Evolutionary conservation across 2,113 vertebrate species (phyloP).

Genomic region (Machaerirhynchus nigripectus): DNA sequence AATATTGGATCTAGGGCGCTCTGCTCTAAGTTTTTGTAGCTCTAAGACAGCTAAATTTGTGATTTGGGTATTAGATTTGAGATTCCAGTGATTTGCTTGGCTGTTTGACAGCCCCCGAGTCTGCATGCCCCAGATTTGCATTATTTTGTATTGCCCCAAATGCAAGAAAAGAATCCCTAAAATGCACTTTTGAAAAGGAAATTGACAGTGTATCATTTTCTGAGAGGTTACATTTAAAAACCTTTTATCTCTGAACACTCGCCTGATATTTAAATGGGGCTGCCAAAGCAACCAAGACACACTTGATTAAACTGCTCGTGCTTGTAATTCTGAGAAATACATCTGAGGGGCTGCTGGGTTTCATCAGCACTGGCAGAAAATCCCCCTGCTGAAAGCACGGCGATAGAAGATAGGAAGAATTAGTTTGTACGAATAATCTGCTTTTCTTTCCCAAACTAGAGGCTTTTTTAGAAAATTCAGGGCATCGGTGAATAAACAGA

Average conservation of each 20-base stretch:
- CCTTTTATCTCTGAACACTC: not conserved
- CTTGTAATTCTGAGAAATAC: not conserved
- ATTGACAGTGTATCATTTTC: not conserved
- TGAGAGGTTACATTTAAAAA: conserved; percentile 1
- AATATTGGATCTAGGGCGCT: not conserved
- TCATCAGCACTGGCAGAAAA: conserved; percentile 22
- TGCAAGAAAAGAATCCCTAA: not conserved
- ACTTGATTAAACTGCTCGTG: not conserved
- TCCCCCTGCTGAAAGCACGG: not conserved
- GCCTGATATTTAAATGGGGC: not conserved
- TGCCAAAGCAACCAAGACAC: not conserved
- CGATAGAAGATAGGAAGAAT: conserved; percentile 13
- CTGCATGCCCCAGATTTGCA: not conserved
- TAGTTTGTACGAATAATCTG: conserved; percentile 23
- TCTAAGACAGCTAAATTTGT: not conserved
- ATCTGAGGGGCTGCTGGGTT: conserved; percentile 7
- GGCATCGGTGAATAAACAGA: not conserved
- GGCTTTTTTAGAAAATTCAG: not conserved
- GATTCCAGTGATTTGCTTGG: not conserved
- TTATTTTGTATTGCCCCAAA: not conserved
- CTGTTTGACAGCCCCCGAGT: not conserved
- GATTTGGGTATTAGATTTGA: not conserved
- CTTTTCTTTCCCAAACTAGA: not conserved
- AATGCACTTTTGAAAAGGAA: not conserved
- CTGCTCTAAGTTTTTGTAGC: not conserved